These are phyloP conservation scores for Eristalinus sepulchralis DNA, from an alignment of 2,888 invertebrate species.

Conservation along the genomic window DNA sequence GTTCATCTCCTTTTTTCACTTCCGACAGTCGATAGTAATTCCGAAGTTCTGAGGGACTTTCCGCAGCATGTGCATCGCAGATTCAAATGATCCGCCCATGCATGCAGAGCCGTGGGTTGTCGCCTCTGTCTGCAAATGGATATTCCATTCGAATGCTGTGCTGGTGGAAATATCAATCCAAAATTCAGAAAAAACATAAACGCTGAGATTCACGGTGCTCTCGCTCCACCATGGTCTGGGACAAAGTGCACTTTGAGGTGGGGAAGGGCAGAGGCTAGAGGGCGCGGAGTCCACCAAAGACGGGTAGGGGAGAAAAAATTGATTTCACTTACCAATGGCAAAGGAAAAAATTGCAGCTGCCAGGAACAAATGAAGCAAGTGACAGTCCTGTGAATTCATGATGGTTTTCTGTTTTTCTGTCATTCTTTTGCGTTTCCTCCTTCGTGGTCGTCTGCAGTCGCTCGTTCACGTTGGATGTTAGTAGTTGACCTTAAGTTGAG, in stretches of 20 bases:
- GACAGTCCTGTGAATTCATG: conserved; percentile 66
- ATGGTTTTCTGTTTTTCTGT: conserved; percentile 48
- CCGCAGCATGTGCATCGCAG: not conserved
- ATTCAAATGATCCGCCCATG: not conserved
- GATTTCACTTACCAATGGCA: conserved; percentile 60
- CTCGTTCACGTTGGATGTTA: conserved; percentile 34
- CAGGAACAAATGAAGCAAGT: conserved; percentile 65
- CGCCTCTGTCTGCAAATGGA: conserved; percentile 2
- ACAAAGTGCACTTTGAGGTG: not conserved
- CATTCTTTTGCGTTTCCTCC: conserved; percentile 26
- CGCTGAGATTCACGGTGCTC: not conserved
- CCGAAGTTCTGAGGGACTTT: conserved; percentile 4
- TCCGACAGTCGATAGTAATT: conserved; percentile 1
- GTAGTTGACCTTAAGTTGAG: conserved; percentile 23
- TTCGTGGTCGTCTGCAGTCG: conserved; percentile 19
- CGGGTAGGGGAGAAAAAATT: conserved; percentile 9
- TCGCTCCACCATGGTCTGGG: not conserved
- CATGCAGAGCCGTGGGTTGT: not conserved
- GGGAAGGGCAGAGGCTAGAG: not conserved
- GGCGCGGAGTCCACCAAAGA: not conserved
- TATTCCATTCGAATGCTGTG: not conserved
- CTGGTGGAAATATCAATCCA: conserved; percentile 21
- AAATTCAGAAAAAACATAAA: not conserved
- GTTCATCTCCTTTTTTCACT: conserved; percentile 1
- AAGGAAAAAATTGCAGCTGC: conserved; percentile 64